Base-by-base conservation (phyloP, 1,140 invertebrate genomes). In the fruit fly (Drosophila melanogaster) region DNA sequence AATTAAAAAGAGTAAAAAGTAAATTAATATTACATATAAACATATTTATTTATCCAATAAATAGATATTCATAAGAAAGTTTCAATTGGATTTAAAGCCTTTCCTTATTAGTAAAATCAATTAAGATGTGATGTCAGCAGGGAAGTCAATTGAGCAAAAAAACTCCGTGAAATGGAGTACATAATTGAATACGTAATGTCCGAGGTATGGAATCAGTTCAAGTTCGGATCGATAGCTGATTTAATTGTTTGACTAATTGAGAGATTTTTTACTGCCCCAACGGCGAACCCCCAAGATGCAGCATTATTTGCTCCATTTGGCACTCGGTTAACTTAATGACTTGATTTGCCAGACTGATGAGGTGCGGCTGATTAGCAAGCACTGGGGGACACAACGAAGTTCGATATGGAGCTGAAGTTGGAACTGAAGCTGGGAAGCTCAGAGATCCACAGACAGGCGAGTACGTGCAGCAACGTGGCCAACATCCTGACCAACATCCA, bases 191-290 rank as follows among this genome's bases (percentile, higher is more conserved):
- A 69, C 76, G 59, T 71, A 75, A 71, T 74, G 59, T 30, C 19
- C 62, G n/a, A n/a, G 47, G 50, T 61, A 67, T 83, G 77, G 44
- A 74, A 79, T 77, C 67, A 62, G 51, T 76, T 89, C 72, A 66
- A 70, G 60, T 72, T 87, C 49, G 67, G 40, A 64, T 90, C 69
- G 81, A 80, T 89, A 79, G 69, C 81, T 91, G 90, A 90, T 90
- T 91, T 91, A 91, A 91, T 91, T 91, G 90, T 85, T 90, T 81
- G 86, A 91, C 90, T 91, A 91, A 91, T 91, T 91, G 90, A 91
- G 90, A 91, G 90, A 90, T 91, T 91, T 91, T 90, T 90, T 91
- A 73, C 60, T 53, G 33, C 59, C 67, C 40, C 73, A 65, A 55
- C 37, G 53, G 37, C 77, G 77, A 89, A 89, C 84, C 79, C 84